A percentile compares a stretch with the other conserved stretches of the same genome.
Conservation (phyloP, 1,140 invertebrate genomes). For the Drosophila funebris region DNA sequence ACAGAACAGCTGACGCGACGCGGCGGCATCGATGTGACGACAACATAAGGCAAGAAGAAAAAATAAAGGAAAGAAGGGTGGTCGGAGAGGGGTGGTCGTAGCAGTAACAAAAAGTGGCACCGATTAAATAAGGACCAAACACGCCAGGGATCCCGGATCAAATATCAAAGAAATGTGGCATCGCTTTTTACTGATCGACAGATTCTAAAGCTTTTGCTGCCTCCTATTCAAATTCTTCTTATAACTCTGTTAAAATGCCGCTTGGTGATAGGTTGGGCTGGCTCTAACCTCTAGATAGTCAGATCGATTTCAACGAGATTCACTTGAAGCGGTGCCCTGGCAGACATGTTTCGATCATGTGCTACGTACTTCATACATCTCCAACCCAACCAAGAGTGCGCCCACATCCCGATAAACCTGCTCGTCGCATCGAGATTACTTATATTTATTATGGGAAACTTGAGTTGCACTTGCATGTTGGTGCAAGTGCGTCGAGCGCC, state of each 20-base stretch:
- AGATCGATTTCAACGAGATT: conserved; percentile 33
- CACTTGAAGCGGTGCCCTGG: conserved; percentile 1
- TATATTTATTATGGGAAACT: conserved; percentile 29
- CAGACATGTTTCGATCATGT: not conserved
- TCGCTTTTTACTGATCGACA: conserved; percentile 34
- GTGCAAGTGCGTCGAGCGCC: conserved; percentile 15
- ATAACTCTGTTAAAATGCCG: not conserved
- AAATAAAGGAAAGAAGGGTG: not conserved
- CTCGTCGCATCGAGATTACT: conserved; percentile 16
- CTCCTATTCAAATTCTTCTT: not conserved
- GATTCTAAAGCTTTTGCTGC: conserved; percentile 14
- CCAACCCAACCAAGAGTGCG: no score
- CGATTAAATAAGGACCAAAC: conserved; percentile 29
- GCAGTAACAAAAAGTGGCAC: not conserved
- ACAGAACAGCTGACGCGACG: conserved; percentile 54
- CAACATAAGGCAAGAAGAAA: not conserved
- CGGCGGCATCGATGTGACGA: not conserved
- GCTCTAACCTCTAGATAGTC: conserved; percentile 17
- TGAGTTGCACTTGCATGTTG: conserved; percentile 15
- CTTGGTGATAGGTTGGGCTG: not conserved
- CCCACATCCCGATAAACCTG: conserved; percentile 3
- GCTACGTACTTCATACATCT: no score
- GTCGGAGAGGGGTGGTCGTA: not conserved
- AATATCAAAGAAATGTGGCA: conserved; percentile 46
- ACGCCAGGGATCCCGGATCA: conserved; percentile 31